Evolutionary conservation across 2,888 invertebrate genomes (phyloP).

Genomic region (Aromia moschata): DNA sequence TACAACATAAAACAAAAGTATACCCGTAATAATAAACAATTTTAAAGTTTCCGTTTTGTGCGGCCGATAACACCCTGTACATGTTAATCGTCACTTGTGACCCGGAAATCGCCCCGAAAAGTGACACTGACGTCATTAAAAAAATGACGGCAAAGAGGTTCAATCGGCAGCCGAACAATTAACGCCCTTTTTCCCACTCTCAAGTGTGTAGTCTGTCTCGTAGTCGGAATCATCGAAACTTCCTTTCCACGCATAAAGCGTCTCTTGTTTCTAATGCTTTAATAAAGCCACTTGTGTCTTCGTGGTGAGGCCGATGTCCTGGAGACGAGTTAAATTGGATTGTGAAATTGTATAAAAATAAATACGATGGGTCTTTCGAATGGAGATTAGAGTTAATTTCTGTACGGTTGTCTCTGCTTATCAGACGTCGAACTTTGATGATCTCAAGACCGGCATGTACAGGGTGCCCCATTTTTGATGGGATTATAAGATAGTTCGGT

Average conservation of each 20-base stretch:
- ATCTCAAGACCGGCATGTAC: no score
- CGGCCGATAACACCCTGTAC: no score
- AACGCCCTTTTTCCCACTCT: constrained; percentile 13
- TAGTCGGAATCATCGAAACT: constrained; percentile 44
- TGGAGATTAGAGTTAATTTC: background rate
- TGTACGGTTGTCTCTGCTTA: constrained; percentile 1
- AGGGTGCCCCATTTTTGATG: no score
- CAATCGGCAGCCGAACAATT: constrained; percentile 13
- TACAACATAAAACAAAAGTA: no score
- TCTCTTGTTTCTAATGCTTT: constrained; percentile 46
- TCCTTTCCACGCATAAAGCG: constrained; percentile 52
- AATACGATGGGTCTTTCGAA: constrained; percentile 8
- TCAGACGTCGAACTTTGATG: constrained; percentile 14
- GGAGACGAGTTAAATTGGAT: constrained; percentile 16
- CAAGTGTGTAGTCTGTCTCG: constrained; percentile 34
- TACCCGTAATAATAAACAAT: no score
- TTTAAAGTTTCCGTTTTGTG: no score
- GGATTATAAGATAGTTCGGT: no score
- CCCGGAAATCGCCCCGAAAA: no score
- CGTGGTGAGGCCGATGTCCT: constrained; percentile 39
- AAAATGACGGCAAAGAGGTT: background rate
- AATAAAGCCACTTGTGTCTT: constrained; percentile 33
- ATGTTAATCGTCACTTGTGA: no score
- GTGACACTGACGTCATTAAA: background rate
- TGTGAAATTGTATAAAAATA: constrained; percentile 21